Base-by-base conservation (phyloP, 2,113 vertebrate species). In the Brachyhypopomus gauderio region DNA sequence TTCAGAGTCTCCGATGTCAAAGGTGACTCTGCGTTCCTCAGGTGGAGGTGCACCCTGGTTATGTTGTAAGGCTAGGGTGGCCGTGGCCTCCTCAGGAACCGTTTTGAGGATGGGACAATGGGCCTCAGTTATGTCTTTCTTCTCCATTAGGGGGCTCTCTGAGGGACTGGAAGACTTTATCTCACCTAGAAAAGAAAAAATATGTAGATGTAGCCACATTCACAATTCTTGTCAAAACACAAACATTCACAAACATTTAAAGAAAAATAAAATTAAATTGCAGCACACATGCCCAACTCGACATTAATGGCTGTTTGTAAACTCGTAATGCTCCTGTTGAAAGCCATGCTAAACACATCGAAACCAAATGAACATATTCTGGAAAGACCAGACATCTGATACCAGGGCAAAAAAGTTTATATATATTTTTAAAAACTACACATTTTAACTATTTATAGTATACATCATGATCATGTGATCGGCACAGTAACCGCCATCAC, bases 111-210 rank as follows among this genome's bases (percentile, higher is more conserved):
- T 93, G 30, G 92, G 92, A 86, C 86, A 88, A 4, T 89, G 90
- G 9, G 86, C 77, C 48, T 92, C 92, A 17, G 87, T 94, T 85
- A 96, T 77, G 72, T 92, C 93, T 34, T 90, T 95, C 86, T 98
- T 97, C 82, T 96, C 96, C 96, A 98, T 98, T 85, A 98, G 88
- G 8, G 96, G 96, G 72, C 96, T 98, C 87, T 97, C 96, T 0
- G 96, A 97, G 5, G 97, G 96, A 86, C 96, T 98, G 41, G 91
- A 88, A 77, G 92, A 93, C 87, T 97, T 98, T 38, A 94, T 90
- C 76, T 98, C 95, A 89, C 94, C 98, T 99, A 85, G 0, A 72
- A 11, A 38, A 79, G 27, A 56, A 45, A 6, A 41, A 45, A 77
- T 70, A 11, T 14, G 45, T 8, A 86, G 56, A 83, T 71, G 22